Base-by-base conservation (phyloP, 2,113 vertebrate genomes). In the Motacilla tschutschensis region DNA sequence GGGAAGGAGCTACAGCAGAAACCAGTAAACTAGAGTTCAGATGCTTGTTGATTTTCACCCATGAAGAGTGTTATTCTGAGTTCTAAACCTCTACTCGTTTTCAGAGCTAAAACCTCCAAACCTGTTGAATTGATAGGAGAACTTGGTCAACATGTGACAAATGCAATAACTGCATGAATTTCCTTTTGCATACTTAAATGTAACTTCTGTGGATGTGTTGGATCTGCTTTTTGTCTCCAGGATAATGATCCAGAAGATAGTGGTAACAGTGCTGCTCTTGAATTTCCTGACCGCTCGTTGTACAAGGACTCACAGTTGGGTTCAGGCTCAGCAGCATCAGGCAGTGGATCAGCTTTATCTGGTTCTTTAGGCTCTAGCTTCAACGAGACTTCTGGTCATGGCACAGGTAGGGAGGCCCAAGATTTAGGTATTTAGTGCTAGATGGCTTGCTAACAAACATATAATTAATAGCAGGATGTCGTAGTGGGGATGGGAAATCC, bases 321-420 rank as follows among this genome's bases (percentile, higher is more conserved):
- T 66, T 93, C 96, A 2, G 94, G 96, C 33, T 98, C 98, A n/a
- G 96, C 97, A 35, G 96, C 94, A 7, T 97, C 98, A n/a, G 97
- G 96, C 73, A 97, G 95, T 21, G 94, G 96, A 60, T 97, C 97
- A 40, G 96, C 97, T 83, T 95, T 95, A 24, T 94, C 95, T 66
- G 92, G 81, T 38, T 97, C 97, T 17, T 89, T 96, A 48, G 89
- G 85, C 13, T 95, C 91, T 19, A 93, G 88, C 48, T 97, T 95
- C 76, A 96, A 95, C 12, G 87, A 96, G 72, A 97, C 95, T 26
- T 97, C 96, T 55, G 97, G 93, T 35, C 96, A 96, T 82, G 97
- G 94, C 88, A 96, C 97, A 87, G 96, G 97, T 97, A 91, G 66
- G 63, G 57, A 62, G 63, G 57, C 41, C 53, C 2, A 10, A 66